Evolutionary conservation across 2,888 invertebrate species (phyloP).

Genomic region (Drepanosiphum platanoidis): DNA sequence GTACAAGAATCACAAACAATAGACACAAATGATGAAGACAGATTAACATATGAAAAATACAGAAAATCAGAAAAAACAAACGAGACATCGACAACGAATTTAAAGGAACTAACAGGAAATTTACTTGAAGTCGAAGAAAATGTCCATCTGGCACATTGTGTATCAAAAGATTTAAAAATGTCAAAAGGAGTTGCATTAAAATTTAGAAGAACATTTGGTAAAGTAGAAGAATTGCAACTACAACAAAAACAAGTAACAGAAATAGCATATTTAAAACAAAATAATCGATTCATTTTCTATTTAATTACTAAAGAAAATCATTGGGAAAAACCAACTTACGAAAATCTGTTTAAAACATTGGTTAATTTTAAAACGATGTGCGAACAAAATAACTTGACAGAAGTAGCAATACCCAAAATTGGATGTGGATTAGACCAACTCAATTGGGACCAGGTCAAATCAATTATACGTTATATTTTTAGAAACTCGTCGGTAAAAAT

Average conservation of each 20-base stretch:
- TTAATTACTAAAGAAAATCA: slow-evolving; percentile 72
- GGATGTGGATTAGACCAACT: slow-evolving; percentile 76
- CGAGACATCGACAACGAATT: slow-evolving; percentile 65
- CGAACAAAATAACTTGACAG: slow-evolving; percentile 69
- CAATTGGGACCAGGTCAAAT: slow-evolving; percentile 68
- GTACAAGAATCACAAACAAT: background rate
- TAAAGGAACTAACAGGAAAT: slow-evolving; percentile 68
- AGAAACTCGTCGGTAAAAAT: background rate
- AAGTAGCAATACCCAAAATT: slow-evolving; percentile 74
- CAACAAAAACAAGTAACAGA: slow-evolving; percentile 68
- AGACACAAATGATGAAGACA: background rate
- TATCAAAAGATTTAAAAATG: slow-evolving; percentile 72
- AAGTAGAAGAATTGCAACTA: slow-evolving; percentile 67
- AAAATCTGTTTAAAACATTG: slow-evolving; percentile 64
- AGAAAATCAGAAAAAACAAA: background rate
- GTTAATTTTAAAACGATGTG: slow-evolving; percentile 68
- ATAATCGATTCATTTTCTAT: slow-evolving; percentile 71
- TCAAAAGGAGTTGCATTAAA: slow-evolving; percentile 71
- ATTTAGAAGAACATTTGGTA: slow-evolving; percentile 67
- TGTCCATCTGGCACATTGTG: slow-evolving; percentile 71
- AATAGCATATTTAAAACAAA: slow-evolving; percentile 69
- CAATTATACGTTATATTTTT: slow-evolving; percentile 11
- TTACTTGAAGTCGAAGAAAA: slow-evolving; percentile 70
- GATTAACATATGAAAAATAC: background rate
- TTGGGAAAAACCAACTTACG: slow-evolving; percentile 69